Base-by-base conservation (phyloP, 2,888 invertebrate species). In the Trachelus iudaicus region DNA sequence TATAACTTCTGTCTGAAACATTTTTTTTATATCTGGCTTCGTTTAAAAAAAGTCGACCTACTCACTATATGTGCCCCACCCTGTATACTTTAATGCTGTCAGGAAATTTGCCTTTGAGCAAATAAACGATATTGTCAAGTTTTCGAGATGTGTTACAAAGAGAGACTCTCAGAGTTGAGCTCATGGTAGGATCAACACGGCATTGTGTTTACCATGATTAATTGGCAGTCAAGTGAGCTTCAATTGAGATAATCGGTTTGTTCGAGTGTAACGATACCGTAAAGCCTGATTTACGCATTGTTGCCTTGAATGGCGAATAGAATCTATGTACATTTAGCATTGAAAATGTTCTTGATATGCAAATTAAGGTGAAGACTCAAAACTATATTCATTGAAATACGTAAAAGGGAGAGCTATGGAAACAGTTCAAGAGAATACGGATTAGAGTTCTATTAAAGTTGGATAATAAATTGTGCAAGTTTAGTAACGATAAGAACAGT, bases 191-290 rank as follows among this genome's bases (percentile, higher is more conserved):
- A 56, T 56, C 56, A 56, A 56, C 56, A 56, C 9, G 56, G 23
- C 2, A 56, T 9, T 56, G 56, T 56, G 56, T 56, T 56, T 68
- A 73, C 69, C 74, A 79, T 71, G 40, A 80, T 76, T 75, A 76
- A 79, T 77, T 69, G 69, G 31, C 79, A 56, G 40, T 73, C 75
- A 30, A 30, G 11, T 73, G 81, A 81, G 81, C 81, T 77, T 82
- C 76, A 78, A 75, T 69, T 56, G 34, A 31, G 34, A 69, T 81
- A 75, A 77, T 80, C 77, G 78, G 71, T 75, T 76, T 30, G 77
- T 11, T 40, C 68, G 82, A 34, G 31, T 23, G 23, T 56, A 56
- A 56, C 56, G 56, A 56, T 56, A 56, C 23, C 56, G 23, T 56
- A 56, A 23, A 23, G 56, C 23, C 56, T 56, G 56, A 56, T 56